Conservation (phyloP, 1,140 invertebrate genomes). For the Scaptomyza montana region DNA sequence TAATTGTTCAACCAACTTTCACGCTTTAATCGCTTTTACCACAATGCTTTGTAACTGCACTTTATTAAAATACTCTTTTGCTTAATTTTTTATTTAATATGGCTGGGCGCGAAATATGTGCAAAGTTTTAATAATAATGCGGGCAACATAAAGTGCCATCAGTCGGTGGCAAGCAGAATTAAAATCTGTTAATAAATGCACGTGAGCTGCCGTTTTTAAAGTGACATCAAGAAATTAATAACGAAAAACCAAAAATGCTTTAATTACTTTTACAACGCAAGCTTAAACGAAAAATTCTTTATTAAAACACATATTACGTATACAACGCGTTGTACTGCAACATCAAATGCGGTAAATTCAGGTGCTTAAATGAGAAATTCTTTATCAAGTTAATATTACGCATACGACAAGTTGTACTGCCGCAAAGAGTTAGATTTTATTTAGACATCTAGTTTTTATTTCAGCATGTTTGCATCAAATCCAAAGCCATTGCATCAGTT, state of each 20-base stretch:
- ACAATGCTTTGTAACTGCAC: no score
- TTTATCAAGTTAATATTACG: neutral
- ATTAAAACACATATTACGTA: constrained; percentile 21
- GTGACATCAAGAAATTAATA: constrained; percentile 69
- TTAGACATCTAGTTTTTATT: no score
- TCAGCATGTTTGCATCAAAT: no score
- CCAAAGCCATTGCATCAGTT: constrained; percentile 1
- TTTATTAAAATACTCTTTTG: constrained; percentile 55
- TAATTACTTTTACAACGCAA: constrained; percentile 35
- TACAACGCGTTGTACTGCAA: neutral
- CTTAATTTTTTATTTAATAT: constrained; percentile 34
- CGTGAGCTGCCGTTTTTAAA: constrained; percentile 17
- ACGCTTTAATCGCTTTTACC: no score
- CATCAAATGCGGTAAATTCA: neutral
- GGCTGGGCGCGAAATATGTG: constrained; percentile 10
- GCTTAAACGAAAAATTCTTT: neutral
- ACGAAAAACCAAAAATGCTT: constrained; percentile 15
- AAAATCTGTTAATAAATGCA: constrained; percentile 54
- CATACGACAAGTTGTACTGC: constrained; percentile 4
- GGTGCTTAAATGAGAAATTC: neutral
- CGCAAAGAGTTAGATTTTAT: no score
- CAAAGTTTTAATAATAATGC: constrained; percentile 40
- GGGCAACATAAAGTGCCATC: constrained; percentile 39
- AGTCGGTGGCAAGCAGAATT: constrained; percentile 36
- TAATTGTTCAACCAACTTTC: neutral